phyloP scores from a whole-genome alignment of 2,888 invertebrate species.

The Trissolcus brochymenae region DNA sequence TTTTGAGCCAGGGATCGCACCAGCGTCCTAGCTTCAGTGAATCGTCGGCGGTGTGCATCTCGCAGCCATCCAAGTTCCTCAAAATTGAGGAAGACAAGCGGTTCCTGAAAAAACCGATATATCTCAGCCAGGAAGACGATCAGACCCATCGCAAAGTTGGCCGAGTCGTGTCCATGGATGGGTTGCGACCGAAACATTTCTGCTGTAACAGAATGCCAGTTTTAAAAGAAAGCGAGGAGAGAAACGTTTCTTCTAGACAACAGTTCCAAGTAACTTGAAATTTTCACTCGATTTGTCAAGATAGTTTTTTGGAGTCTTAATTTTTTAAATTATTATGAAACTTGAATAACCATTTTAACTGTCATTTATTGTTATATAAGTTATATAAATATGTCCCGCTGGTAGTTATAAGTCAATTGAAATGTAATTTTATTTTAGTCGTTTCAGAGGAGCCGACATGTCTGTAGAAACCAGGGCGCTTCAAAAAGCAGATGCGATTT shows the following conservation, averaged over 20 bases:
- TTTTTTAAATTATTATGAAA: not conserved
- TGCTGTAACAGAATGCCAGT: not conserved
- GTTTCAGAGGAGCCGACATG: not conserved
- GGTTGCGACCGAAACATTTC: not conserved
- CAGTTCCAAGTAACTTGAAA: not conserved
- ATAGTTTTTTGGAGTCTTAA: not conserved
- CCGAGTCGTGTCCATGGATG: not conserved
- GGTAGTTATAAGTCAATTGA: too few relatives aligned
- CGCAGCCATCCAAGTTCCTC: slow-evolving; percentile 37
- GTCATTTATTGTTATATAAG: too few relatives aligned
- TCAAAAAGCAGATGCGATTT: not conserved
- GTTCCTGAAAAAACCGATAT: slow-evolving; percentile 24
- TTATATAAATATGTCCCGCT: too few relatives aligned
- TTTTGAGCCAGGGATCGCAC: slow-evolving; percentile 21
- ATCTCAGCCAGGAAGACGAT: slow-evolving; percentile 14
- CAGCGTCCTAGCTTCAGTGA: slow-evolving; percentile 23
- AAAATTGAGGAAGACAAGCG: slow-evolving; percentile 37
- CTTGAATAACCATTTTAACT: too few relatives aligned
- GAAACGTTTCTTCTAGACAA: too few relatives aligned
- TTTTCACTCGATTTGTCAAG: not conserved
- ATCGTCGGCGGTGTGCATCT: not conserved
- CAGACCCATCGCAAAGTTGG: slow-evolving; percentile 8
- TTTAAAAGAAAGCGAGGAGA: too few relatives aligned
- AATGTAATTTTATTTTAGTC: not conserved
- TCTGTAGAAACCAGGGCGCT: not conserved